These are phyloP conservation scores for Chamaetylas fuelleborni DNA, from an alignment of 2,113 vertebrate genomes.

Conservation along the genomic window DNA sequence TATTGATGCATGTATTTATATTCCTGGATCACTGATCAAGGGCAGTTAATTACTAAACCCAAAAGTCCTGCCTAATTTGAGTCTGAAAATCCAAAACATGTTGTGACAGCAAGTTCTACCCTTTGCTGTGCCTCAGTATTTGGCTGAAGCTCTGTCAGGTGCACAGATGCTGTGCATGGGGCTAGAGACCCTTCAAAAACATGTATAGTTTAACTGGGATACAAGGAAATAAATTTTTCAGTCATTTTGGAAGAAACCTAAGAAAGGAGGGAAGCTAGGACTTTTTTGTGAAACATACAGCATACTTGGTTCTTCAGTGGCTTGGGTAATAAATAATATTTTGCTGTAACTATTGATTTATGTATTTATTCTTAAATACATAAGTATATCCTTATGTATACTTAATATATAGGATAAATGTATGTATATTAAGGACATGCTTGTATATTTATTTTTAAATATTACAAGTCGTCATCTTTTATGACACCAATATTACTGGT, in stretches of 20 bases:
- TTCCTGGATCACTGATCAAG: slow-evolving; percentile 16
- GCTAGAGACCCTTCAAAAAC: background rate
- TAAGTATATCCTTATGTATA: background rate
- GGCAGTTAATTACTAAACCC: background rate
- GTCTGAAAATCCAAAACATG: background rate
- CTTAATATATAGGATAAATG: background rate
- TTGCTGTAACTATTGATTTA: background rate
- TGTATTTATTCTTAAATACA: background rate
- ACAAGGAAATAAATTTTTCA: background rate
- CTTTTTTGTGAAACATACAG: background rate
- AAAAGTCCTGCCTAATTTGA: background rate
- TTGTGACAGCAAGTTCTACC: background rate
- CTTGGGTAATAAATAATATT: background rate
- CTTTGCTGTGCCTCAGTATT: background rate
- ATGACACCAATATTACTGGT: background rate
- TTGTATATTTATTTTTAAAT: background rate
- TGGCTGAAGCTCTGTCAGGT: background rate
- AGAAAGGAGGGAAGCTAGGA: background rate
- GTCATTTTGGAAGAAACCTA: background rate
- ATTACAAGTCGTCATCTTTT: background rate
- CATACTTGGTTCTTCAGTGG: background rate
- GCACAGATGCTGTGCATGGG: background rate
- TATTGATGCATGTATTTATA: slow-evolving; percentile 26
- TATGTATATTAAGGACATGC: background rate
- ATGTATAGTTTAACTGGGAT: background rate